Base-by-base conservation (phyloP, 2,113 vertebrate species). In the Procavia capensis region DNA sequence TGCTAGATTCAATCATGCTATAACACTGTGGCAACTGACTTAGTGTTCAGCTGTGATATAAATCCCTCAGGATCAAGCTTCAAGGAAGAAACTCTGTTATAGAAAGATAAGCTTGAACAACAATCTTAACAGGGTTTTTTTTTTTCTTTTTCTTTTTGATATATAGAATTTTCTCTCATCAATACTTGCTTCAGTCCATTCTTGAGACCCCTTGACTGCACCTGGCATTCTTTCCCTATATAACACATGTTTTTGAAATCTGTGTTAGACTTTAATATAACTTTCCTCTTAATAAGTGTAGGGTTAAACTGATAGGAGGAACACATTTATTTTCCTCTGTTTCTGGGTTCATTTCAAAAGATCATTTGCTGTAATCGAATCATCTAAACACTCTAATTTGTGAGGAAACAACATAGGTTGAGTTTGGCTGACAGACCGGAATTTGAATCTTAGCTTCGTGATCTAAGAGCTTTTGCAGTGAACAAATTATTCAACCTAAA, bases 21-120 rank as follows among this genome's bases (percentile, higher is more conserved):
- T 22, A 78, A 92, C 96, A 66, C 72, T 85, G 41, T 86, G 64
- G 68, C 50, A 78, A 17, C 43, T 82, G 88, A 94, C 75, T 80
- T 81, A 92, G n/a, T 88, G 90, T 88, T 93, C 80, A 85, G 27
- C 36, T 59, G 17, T 64, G 64, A 85, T 95, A 64, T 43, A 93
- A 93, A 91, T 92, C 76, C 72, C 39, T 85, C 63, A 45, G 66
- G 66, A 75, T 91, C 43, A 66, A n/a, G 29, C 19, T 90, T 47
- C 61, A 54, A 9, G 50, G 54, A 79, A 61, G 57, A 93, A 88
- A 80, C 14, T 88, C 17, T 57, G 36, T 70, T 87, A 41, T 5
- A 88, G 74, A 83, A 80, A 79, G 86, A 93, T 85, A 89, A 92
- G 47, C 61, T 64, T 95, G 27, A 91, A 24, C 61, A 88, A n/a